Evolutionary conservation across 2,113 vertebrate genomes (phyloP), one percentile per base, ranked within the genome.

Genomic region (Orycteropus afer): DNA sequence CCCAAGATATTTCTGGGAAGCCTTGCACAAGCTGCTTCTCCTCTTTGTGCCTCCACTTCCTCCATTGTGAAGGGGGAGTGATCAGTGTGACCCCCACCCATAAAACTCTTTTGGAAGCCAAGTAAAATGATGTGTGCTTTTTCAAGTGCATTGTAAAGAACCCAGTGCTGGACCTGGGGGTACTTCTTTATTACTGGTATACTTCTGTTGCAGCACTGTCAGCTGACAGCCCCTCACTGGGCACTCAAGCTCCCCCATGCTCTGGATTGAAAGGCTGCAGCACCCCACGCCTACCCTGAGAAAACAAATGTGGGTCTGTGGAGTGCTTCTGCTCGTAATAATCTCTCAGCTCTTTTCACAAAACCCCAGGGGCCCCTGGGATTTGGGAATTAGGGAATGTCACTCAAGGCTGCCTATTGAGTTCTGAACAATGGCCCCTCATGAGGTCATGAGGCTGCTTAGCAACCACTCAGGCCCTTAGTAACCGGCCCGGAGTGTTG

Each of bases 381-480:
- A 96, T 87, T 93, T 91, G 93, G 87, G 87, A 94, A 78, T 34
- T 95, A 34, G 86, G 86, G 86, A 96, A 63, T 95, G 87, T 96
- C 95, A 94, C 89, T 97, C 89, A 84, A 73, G 93, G 86, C 79
- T 86, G 91, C 93, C 95, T 96, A 95, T 87, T 97, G 93, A 95
- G 47, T 7, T 0, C 71, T 12, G 37, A 97, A 97, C 96, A 97
- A 96, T 97, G 73, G 94, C 89, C 91, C 82, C 85, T 95, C 97
- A 78, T 91, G 97, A 97, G 97, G 95, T 96, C 96, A 93, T n/a
- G 27, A 20, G 0, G 92, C 93, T 23, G 2, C 97, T 94, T 97
- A 97, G 97, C 97, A 97, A 97, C 96, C 6, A 2, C 93, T 94
- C 65, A 91, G 95, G 90, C 93, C 93, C 97, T 96, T 96, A 93